These are phyloP conservation scores for Octonoba sinensis DNA, from an alignment of 2,888 invertebrate genomes.

Conservation along the genomic window DNA sequence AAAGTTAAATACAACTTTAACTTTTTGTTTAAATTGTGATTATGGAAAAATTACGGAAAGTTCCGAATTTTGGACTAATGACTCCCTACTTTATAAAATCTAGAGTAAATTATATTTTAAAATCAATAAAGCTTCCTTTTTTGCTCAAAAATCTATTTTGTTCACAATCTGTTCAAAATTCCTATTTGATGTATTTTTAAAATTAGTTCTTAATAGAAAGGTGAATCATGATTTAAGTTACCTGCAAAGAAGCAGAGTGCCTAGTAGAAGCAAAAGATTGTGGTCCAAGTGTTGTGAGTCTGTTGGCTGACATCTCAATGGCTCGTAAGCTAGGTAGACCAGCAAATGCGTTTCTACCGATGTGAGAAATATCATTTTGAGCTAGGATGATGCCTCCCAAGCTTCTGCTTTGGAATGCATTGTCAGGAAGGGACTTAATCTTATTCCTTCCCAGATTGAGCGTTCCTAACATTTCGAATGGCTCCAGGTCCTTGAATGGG, in stretches of 20 bases:
- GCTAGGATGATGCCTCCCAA: constrained; percentile 36
- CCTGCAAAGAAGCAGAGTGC: constrained; percentile 38
- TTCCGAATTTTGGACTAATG: too few species aligned
- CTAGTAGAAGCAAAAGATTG: constrained; percentile 30
- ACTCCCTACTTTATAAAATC: too few species aligned
- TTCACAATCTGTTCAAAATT: too few species aligned
- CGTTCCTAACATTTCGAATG: constrained; percentile 2
- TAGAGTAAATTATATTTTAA: too few species aligned
- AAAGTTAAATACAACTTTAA: too few species aligned
- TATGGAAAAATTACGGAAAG: too few species aligned
- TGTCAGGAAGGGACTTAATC: constrained; percentile 37
- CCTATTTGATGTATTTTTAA: too few species aligned
- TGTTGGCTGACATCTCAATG: constrained; percentile 35
- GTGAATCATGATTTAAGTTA: not conserved
- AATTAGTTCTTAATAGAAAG: too few species aligned
- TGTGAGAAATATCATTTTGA: constrained; percentile 42
- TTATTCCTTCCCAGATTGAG: constrained; percentile 50
- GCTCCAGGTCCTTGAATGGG: constrained; percentile 3
- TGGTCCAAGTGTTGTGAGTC: constrained; percentile 38
- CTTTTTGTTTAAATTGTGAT: too few species aligned
- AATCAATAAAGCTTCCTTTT: too few species aligned
- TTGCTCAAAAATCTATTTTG: too few species aligned
- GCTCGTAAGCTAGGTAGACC: constrained; percentile 20
- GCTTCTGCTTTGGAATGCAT: constrained; percentile 29
- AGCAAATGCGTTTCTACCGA: constrained; percentile 50